Base-by-base conservation (phyloP, 2,888 invertebrate genomes). In the Eilema depressum region DNA sequence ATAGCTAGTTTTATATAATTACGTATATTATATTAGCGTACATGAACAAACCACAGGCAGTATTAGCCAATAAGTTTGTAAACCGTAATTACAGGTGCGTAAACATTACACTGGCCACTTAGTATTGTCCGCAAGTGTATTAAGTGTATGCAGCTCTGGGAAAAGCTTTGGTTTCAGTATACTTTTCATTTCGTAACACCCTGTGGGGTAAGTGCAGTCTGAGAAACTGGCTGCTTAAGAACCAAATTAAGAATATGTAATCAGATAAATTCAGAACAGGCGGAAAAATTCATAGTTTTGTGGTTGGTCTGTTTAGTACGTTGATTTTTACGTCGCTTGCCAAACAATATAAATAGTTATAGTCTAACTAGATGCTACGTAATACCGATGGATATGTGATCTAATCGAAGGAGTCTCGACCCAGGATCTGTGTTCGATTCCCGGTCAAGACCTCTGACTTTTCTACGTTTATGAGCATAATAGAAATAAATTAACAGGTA, bases 121-220 rank as follows among this genome's bases (percentile, higher is more conserved):
- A 56, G 26, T 65, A 76, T 78, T 82, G 84, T 75, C 83, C 79
- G 76, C 75, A 66, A 78, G 75, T 84, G 78, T 75, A 82, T 33
- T 17, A 60, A 23, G 69, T 66, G 47, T 75, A 77, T 53, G 70
- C 74, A 79, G 66, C 71, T 72, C 77, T 81, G 86, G 79, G 83
- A 84, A 84, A 83, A 79, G 73, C 69, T 69, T 75, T 77, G 78
- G 77, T 80, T 82, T 75, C 66, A 70, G 68, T 67, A 68, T n/a
- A n/a, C n/a, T 84, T 84, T 83, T 73, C 64, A 76, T 83, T 83
- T 66, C 75, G 67, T 70, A 76, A 78, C 70, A 70, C 60, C 26
- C 57, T 14, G 62, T 23, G 33, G 25, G 17, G 65, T 37, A 17
- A 56, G 11, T 61, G 69, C 33, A 53, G 64, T 30, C 30, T 70